Percentiles rank a stretch among this genome's conserved stretches.
Conservation (phyloP, 2,888 invertebrate genomes). For the Shargacucullia verbasci region DNA sequence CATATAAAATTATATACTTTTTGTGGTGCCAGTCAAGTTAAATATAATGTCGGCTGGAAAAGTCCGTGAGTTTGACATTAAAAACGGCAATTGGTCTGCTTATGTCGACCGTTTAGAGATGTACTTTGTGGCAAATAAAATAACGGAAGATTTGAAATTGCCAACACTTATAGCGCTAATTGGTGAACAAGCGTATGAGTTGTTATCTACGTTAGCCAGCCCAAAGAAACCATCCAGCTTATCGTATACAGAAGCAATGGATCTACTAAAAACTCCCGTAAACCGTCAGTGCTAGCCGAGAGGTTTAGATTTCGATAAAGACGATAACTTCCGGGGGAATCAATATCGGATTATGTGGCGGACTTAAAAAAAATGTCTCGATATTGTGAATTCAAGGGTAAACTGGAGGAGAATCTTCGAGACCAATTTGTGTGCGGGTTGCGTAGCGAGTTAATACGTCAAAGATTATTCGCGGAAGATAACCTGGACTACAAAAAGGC, state of each 20-base stretch:
- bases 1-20: background rate
- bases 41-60: background rate
- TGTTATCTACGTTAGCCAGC: constrained; percentile 8
- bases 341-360: background rate
- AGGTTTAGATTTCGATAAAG: background rate
- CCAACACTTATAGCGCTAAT: constrained; percentile 12
- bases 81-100: constrained; percentile 6
- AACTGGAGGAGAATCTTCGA: background rate
- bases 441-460: background rate
- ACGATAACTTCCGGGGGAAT: background rate
- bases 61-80: background rate
- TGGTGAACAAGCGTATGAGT: constrained; percentile 10
- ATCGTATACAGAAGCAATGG: background rate
- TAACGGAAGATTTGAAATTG: constrained; percentile 5
- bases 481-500: background rate
- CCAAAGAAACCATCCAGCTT: constrained; percentile 2
- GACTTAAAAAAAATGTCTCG: background rate
- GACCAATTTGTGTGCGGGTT: background rate
- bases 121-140: constrained; percentile 1
- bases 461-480: background rate
- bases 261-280: background rate
- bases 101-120: constrained; percentile 2
- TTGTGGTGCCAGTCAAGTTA: background rate
- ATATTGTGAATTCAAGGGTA: background rate
- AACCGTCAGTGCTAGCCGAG: background rate